phyloP scores from a whole-genome alignment of 1,140 invertebrate species.

The Meloidogyne exigua region DNA sequence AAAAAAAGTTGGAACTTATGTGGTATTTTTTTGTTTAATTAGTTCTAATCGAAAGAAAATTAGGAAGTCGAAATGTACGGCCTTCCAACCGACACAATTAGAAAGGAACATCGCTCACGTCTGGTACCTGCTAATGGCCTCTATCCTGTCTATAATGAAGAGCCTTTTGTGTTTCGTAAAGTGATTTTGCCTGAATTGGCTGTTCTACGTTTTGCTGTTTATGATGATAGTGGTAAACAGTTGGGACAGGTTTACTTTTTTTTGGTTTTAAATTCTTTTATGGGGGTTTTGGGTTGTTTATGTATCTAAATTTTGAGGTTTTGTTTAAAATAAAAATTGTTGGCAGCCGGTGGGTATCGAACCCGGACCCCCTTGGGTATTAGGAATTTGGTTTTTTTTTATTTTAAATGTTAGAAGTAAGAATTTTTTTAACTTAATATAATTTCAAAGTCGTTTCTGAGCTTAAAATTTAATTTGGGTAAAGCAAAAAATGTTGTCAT shows the following conservation, averaged over 20 bases:
- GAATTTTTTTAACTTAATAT: no score
- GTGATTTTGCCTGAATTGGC: constrained; percentile 95
- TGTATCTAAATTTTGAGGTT: neutral
- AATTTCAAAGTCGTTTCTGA: no score
- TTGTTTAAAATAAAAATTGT: neutral
- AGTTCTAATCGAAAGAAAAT: no score
- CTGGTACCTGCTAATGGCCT: constrained; percentile 92
- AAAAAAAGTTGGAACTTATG: constrained; percentile 97
- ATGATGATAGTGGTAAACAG: constrained; percentile 94
- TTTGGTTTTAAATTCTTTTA: neutral
- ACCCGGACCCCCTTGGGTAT: neutral
- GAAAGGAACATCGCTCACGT: constrained; percentile 93
- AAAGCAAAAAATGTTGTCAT: neutral
- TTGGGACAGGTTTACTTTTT: constrained; percentile 78
- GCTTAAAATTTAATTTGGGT: neutral
- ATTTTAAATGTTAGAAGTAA: no score
- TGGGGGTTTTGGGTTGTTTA: neutral
- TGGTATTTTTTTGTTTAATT: constrained; percentile 98
- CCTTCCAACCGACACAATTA: constrained; percentile 95
- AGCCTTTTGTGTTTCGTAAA: constrained; percentile 83
- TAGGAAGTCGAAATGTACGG: constrained; percentile 17
- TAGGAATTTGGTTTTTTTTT: no score
- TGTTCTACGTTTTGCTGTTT: constrained; percentile 93
- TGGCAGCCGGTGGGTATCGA: neutral
- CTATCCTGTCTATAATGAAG: constrained; percentile 97